Evolutionary conservation across 2,113 vertebrate species (phyloP).

Genomic region (Saccopteryx leptura): DNA sequence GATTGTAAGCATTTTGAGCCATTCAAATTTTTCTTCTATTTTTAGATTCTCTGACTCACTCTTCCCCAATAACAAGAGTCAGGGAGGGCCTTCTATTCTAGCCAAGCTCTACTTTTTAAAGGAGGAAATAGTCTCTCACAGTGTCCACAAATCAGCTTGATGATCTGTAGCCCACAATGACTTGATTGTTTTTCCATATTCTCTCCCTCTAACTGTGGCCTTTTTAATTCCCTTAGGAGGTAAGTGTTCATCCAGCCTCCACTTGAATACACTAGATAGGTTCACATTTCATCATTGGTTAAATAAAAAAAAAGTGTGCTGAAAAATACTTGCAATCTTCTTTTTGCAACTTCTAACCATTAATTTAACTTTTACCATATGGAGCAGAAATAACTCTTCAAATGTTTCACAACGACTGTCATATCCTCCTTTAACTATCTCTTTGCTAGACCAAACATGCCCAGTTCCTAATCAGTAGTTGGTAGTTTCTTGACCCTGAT

Average conservation of each 20-base stretch:
- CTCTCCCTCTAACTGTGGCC: conserved; percentile 26
- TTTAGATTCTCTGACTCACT: conserved; percentile 75
- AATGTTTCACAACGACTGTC: neutral
- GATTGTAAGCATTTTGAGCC: conserved; percentile 59
- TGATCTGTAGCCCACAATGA: neutral
- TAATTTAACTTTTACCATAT: conserved; percentile 55
- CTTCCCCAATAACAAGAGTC: conserved; percentile 60
- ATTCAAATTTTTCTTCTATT: conserved; percentile 72
- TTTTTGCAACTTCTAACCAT: conserved; percentile 45
- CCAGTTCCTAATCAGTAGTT: conserved; percentile 8
- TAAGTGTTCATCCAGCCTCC: conserved; percentile 11
- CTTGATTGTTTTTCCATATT: conserved; percentile 57
- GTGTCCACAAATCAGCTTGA: conserved; percentile 62
- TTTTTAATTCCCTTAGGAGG: conserved; percentile 37
- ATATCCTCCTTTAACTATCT: neutral
- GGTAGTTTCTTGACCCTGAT: conserved; percentile 2
- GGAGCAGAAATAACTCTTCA: conserved; percentile 52
- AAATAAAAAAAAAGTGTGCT: conserved; percentile 57
- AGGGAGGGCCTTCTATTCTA: conserved; percentile 53
- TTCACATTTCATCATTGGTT: conserved; percentile 58
- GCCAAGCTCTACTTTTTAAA: conserved; percentile 57
- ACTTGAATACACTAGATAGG: conserved; percentile 10
- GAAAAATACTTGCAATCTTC: conserved; percentile 38
- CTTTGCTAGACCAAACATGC: conserved; percentile 48
- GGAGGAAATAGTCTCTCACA: conserved; percentile 61